Evolutionary conservation across 1,140 invertebrate species (phyloP).

Genomic region (Euwallacea similis): DNA sequence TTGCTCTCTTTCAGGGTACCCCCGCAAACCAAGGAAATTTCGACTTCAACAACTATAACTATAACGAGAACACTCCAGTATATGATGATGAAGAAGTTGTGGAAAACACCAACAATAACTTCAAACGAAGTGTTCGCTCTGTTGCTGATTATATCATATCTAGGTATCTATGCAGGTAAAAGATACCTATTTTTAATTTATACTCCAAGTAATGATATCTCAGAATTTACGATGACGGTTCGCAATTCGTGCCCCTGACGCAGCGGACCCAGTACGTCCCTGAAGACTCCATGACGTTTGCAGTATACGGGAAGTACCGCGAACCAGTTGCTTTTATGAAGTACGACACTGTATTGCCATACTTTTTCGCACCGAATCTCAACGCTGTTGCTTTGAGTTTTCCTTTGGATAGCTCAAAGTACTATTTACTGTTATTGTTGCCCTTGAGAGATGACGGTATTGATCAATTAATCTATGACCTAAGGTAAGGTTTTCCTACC

Average conservation of each 20-base stretch:
- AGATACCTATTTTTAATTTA: background rate
- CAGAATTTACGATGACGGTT: constrained; percentile 27
- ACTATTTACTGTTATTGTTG: constrained; percentile 65
- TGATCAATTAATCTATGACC: constrained; percentile 49
- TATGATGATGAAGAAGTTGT: constrained; percentile 9
- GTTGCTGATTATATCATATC: constrained; percentile 47
- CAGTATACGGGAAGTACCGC: constrained; percentile 47
- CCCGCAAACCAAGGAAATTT: background rate
- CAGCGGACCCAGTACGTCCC: constrained; percentile 32
- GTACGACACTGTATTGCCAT: constrained; percentile 74
- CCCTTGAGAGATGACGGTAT: constrained; percentile 58
- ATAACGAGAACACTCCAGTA: constrained; percentile 21
- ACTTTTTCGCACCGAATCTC: constrained; percentile 71
- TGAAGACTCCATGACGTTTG: constrained; percentile 43
- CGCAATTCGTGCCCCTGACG: constrained; percentile 2
- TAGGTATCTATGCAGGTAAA: constrained; percentile 22
- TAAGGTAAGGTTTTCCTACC: constrained; percentile 45
- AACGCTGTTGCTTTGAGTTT: constrained; percentile 72
- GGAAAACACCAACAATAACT: constrained; percentile 6
- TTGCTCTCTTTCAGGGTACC: background rate
- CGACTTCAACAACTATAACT: constrained; percentile 11
- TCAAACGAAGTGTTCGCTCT: constrained; percentile 41
- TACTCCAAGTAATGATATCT: background rate
- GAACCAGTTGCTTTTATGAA: constrained; percentile 60
- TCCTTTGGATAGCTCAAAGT: constrained; percentile 69